A percentile compares a stretch with the other conserved stretches of the same genome.
These are phyloP conservation scores for Macrotus californicus DNA, from an alignment of 2,113 vertebrate genomes.

Conservation along the genomic window DNA sequence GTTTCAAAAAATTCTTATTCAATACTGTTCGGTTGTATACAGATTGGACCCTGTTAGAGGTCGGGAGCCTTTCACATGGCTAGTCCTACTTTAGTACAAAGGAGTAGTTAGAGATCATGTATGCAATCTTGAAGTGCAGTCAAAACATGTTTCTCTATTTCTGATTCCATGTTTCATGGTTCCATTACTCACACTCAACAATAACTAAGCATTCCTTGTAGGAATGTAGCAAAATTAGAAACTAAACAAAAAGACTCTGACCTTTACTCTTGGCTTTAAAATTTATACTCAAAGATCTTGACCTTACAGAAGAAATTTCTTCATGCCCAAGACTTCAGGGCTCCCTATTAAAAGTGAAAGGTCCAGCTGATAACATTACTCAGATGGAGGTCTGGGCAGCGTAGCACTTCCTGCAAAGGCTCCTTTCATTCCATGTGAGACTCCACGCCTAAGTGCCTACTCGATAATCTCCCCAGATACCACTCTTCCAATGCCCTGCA, in stretches of 20 bases:
- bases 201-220: neutral
- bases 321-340: neutral
- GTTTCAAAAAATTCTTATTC: neutral
- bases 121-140: neutral
- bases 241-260: neutral
- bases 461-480: neutral
- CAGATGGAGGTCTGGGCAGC: neutral
- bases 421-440: neutral
- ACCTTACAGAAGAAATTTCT: neutral
- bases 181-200: neutral
- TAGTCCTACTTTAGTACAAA: neutral
- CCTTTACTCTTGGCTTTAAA: neutral
- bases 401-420: neutral
- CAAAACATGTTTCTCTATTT: neutral
- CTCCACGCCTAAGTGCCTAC: neutral
- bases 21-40: neutral
- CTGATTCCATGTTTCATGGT: neutral
- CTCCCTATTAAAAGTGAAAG: neutral
- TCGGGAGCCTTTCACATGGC: neutral
- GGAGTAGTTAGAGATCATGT: neutral
- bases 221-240: neutral
- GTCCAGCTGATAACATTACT: neutral
- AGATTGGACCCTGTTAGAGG: neutral
- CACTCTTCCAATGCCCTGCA: neutral
- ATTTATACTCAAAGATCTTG: neutral